Percentiles rank a stretch among this genome's conserved stretches.
phyloP scores from a whole-genome alignment of 1,140 invertebrate species.

The Neuroterus valhalla region DNA sequence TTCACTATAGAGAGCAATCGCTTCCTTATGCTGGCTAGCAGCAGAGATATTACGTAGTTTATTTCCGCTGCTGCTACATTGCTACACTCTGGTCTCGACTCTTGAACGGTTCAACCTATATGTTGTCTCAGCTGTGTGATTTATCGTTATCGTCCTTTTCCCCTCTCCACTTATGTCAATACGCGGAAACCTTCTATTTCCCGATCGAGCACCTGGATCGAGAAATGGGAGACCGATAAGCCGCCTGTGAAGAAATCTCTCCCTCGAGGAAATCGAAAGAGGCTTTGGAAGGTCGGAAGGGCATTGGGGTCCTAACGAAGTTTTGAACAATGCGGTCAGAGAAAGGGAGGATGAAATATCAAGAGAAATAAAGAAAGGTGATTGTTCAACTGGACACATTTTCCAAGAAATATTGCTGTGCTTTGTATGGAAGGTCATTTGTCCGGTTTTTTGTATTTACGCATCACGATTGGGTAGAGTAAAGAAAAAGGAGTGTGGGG shows the following conservation, averaged over 20 bases:
- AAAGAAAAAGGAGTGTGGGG: background rate
- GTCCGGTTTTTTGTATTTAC: background rate
- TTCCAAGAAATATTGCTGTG: background rate
- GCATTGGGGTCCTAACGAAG: conserved; percentile 15
- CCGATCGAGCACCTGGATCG: conserved; percentile 1
- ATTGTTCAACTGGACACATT: background rate
- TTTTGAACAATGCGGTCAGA: conserved; percentile 1
- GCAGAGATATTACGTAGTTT: too few relatives aligned
- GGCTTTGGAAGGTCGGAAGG: conserved; percentile 15
- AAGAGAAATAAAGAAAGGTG: background rate
- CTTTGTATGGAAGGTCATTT: too few relatives aligned
- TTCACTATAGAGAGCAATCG: conserved; percentile 37
- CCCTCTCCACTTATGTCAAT: background rate
- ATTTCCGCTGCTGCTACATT: conserved; percentile 49
- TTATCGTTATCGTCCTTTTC: conserved; percentile 56
- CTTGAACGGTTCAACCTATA: background rate
- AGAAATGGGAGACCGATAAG: conserved; percentile 23
- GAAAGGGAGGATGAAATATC: background rate
- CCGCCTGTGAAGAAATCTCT: background rate
- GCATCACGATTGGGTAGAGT: background rate
- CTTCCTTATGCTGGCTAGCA: conserved; percentile 30
- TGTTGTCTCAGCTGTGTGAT: conserved; percentile 57
- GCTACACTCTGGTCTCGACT: background rate
- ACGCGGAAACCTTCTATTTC: conserved; percentile 20
- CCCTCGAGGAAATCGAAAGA: conserved; percentile 15